These are phyloP conservation scores for Sebastes goodei DNA, from an alignment of 2,797 vertebrate genomes.

Conservation along the genomic window DNA sequence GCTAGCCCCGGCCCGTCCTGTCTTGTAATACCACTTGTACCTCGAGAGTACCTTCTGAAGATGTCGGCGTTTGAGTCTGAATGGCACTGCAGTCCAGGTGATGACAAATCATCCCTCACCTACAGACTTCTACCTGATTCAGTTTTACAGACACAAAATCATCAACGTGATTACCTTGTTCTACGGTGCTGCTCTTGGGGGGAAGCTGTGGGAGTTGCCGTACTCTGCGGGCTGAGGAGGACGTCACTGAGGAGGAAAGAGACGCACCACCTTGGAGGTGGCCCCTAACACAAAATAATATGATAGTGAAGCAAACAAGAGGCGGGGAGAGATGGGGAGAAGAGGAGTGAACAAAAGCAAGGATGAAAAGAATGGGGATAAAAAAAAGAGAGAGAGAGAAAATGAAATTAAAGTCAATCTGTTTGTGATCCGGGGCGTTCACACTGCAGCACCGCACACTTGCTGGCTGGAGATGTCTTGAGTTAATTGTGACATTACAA, in stretches of 20 bases:
- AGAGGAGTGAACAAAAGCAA: background rate
- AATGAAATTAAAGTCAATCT: slow-evolving; percentile 1
- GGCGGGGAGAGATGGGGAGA: background rate
- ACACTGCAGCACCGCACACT: background rate
- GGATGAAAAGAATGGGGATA: background rate
- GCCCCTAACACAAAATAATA: slow-evolving; percentile 76
- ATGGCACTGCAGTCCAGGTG: background rate
- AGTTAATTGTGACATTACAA: background rate
- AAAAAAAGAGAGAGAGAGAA: slow-evolving; percentile 12
- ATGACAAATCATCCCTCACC: background rate
- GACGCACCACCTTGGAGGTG: slow-evolving; percentile 87
- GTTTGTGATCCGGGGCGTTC: background rate
- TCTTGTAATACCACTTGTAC: too few species aligned
- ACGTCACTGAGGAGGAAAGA: slow-evolving; percentile 85
- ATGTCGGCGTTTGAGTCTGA: background rate
- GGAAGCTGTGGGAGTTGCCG: slow-evolving; percentile 97
- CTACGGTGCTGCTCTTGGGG: slow-evolving; percentile 92
- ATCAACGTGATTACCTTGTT: slow-evolving; percentile 87
- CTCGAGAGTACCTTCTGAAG: background rate
- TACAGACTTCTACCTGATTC: background rate
- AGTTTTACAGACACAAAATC: slow-evolving; percentile 27
- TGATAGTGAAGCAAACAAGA: slow-evolving; percentile 4
- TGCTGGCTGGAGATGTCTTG: background rate
- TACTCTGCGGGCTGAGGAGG: slow-evolving; percentile 88
- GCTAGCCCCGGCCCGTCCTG: too few species aligned